Evolutionary conservation across 1,140 invertebrate species (phyloP).

Genomic region (honey bee (Apis mellifera)): DNA sequence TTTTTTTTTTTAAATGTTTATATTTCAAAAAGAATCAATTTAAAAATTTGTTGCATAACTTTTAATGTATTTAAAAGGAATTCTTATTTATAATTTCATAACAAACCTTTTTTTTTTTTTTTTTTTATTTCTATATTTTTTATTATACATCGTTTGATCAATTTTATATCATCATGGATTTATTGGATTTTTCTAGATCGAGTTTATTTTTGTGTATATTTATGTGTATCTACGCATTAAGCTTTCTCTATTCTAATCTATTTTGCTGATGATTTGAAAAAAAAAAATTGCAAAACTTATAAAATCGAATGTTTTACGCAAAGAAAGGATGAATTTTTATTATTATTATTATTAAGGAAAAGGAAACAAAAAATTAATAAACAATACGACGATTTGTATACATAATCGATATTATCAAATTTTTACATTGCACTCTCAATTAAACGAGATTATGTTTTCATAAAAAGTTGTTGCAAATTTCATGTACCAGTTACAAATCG

Average conservation of each 20-base stretch:
- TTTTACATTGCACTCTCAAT: not conserved
- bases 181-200: conserved; percentile 21
- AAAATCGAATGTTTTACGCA: not conserved
- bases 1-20: not conserved
- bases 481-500: not conserved
- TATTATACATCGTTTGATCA: not conserved
- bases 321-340: not conserved
- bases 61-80: not conserved
- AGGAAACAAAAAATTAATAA: not conserved
- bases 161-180: not conserved
- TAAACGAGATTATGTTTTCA: not conserved
- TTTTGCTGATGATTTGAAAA: not conserved
- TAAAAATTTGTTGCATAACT: not conserved
- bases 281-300: not conserved
- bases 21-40: not conserved
- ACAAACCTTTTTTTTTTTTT: not conserved
- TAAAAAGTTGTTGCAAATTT: not conserved
- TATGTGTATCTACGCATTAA: conserved; percentile 7
- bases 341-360: not conserved
- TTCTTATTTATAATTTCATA: conserved; percentile 12
- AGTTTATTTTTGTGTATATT: conserved; percentile 37
- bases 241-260: not conserved
- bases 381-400: not conserved
- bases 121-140: conserved; percentile 14
- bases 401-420: not conserved